Base-by-base conservation (phyloP, 2,888 invertebrate species). In the Polylopha cassiicola region DNA sequence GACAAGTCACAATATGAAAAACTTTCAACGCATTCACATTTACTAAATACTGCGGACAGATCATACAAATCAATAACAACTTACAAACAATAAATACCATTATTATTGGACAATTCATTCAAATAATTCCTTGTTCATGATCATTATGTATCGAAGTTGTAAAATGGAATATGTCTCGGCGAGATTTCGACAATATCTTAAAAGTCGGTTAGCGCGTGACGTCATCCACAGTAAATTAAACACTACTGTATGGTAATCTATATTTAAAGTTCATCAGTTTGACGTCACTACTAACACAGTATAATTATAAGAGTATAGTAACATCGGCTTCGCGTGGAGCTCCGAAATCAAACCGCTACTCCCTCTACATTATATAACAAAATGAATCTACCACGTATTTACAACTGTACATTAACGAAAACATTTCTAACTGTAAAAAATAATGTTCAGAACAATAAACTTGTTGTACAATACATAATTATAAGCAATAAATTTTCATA, bases 361-460 rank as follows among this genome's bases (percentile, higher is more conserved):
- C 39, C 24, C 23, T 22, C 41, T 43, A 37, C 34, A 55, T 48
- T 49, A 44, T n/a, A n/a, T 50, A 73, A 82, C 77, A 55, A 63
- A 61, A 63, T 61, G 55, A 46, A 59, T 54, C 73, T 73, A 78
- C 65, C 61, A 61, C 66, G 59, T 84, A 84, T 84, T 78, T 85
- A 85, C 73, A 78, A 49, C 77, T 84, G 84, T 85, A 84, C 84
- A 84, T 76, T 66, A 82, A 84, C 79, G 76, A 79, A 73, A 82
- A 71, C 69, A n/a, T 62, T 65, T 65, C 73, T 72, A 76, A 72
- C 61, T 69, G 70, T 72, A 72, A 74, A 78, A 68, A 78, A 76
- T 68, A 70, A 78, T 70, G 60, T 66, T 76, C 55, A 73, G 75
- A 81, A 82, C 77, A 79, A 79, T 79, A 77, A 81, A 75, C 71